Percentiles rank a stretch among this genome's conserved stretches.
Conservation (phyloP, 2,113 vertebrate species). For the Cheilinus undulatus region DNA sequence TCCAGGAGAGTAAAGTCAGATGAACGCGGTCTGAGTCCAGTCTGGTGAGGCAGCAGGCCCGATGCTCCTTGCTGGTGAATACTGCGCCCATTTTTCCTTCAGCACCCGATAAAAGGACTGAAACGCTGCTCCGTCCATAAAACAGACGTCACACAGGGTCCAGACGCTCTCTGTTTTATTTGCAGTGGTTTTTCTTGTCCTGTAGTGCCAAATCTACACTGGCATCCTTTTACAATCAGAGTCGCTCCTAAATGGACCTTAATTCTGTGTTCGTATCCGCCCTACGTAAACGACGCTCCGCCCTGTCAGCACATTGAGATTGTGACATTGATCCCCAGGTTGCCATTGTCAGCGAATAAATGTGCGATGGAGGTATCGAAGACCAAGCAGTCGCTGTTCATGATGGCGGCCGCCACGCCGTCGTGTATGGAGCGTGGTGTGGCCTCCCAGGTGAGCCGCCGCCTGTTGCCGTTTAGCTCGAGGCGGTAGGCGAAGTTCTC, state of each 20-base stretch:
- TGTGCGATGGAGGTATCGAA: slow-evolving; percentile 85
- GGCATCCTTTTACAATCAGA: slow-evolving; percentile 1
- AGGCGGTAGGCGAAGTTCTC: slow-evolving; percentile 86
- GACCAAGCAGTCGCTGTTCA: slow-evolving; percentile 86
- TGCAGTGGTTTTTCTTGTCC: not conserved
- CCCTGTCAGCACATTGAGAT: slow-evolving; percentile 84
- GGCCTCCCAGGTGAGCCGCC: slow-evolving; percentile 86
- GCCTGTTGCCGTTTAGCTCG: slow-evolving; percentile 84
- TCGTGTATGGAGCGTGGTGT: slow-evolving; percentile 86
- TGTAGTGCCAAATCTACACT: too few species aligned
- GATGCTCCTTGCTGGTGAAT: not conserved
- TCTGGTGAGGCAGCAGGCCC: not conserved
- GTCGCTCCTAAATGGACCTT: not conserved
- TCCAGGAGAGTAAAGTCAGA: not conserved
- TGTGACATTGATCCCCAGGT: slow-evolving; percentile 85
- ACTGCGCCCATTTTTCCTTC: not conserved
- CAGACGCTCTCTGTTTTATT: too few species aligned
- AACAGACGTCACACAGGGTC: too few species aligned
- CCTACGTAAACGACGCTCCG: too few species aligned
- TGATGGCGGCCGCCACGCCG: slow-evolving; percentile 81
- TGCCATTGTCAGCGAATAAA: slow-evolving; percentile 84
- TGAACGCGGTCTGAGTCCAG: not conserved
- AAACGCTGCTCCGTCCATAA: not conserved
- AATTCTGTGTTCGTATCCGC: not conserved
- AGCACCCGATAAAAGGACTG: not conserved